phyloP scores from a whole-genome alignment of 2,888 invertebrate species.

The Cantharis nigra region DNA sequence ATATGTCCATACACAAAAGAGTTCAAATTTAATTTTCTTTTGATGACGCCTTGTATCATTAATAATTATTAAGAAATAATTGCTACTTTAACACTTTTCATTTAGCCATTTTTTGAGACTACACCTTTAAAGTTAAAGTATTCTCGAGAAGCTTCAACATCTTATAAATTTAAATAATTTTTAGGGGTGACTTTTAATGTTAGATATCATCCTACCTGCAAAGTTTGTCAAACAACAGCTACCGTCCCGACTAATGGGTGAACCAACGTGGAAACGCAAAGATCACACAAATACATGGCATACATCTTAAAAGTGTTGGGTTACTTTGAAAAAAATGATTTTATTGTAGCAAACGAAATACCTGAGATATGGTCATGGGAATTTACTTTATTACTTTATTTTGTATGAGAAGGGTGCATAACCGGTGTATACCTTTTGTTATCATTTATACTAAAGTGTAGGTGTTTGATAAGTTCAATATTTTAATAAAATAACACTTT shows the following conservation, averaged over 20 bases:
- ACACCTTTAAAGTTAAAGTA: background rate
- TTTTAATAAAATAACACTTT: background rate
- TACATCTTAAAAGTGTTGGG: slow-evolving; percentile 21
- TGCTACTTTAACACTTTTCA: background rate
- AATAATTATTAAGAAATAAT: background rate
- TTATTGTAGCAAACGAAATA: slow-evolving; percentile 17
- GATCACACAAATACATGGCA: slow-evolving; percentile 14
- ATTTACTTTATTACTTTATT: slow-evolving; percentile 18
- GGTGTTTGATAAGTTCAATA: background rate
- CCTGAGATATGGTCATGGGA: slow-evolving; percentile 23
- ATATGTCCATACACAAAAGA: background rate
- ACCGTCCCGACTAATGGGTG: slow-evolving; percentile 20
- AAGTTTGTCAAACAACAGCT: slow-evolving; percentile 20
- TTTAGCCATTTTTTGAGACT: background rate
- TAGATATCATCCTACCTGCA: slow-evolving; percentile 16
- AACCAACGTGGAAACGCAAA: slow-evolving; percentile 26
- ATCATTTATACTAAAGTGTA: background rate
- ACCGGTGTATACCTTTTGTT: background rate
- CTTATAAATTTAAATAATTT: background rate
- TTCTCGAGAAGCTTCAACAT: background rate
- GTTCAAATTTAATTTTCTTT: background rate
- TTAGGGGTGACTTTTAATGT: slow-evolving; percentile 11
- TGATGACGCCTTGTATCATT: background rate
- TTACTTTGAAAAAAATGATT: slow-evolving; percentile 16
- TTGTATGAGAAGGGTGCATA: background rate